Evolutionary conservation across 2,113 vertebrate species (phyloP).

Genomic region (Pelecanus crispus): DNA sequence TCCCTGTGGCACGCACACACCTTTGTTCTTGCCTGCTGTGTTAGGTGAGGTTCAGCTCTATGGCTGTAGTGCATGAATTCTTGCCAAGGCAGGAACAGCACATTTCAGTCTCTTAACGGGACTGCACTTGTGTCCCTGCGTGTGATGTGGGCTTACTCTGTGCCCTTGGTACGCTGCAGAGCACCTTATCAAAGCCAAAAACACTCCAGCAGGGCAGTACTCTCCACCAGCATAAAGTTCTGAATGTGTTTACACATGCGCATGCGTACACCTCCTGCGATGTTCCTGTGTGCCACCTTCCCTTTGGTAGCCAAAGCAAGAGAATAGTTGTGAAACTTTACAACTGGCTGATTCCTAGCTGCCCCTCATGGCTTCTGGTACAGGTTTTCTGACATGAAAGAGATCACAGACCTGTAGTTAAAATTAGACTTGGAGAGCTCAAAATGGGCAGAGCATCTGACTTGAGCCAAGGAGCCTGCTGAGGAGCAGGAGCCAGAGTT

Average conservation of each 20-base stretch:
- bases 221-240: background rate
- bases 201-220: background rate
- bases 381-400: background rate
- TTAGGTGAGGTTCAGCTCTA: background rate
- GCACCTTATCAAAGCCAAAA: background rate
- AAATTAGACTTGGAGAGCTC: slow-evolving; percentile 19
- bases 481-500: background rate
- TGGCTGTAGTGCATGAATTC: background rate
- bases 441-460: background rate
- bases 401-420: background rate
- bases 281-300: background rate
- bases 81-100: background rate
- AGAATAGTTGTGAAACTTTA: background rate
- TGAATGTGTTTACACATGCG: background rate
- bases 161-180: background rate
- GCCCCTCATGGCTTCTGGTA: background rate
- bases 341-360: background rate
- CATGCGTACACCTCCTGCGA: background rate
- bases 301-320: background rate
- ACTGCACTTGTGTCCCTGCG: background rate
- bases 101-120: background rate
- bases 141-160: background rate
- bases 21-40: background rate
- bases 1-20: background rate
- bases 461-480: background rate